Conservation (phyloP, 2,113 vertebrate genomes). For the Dromaius novaehollandiae region DNA sequence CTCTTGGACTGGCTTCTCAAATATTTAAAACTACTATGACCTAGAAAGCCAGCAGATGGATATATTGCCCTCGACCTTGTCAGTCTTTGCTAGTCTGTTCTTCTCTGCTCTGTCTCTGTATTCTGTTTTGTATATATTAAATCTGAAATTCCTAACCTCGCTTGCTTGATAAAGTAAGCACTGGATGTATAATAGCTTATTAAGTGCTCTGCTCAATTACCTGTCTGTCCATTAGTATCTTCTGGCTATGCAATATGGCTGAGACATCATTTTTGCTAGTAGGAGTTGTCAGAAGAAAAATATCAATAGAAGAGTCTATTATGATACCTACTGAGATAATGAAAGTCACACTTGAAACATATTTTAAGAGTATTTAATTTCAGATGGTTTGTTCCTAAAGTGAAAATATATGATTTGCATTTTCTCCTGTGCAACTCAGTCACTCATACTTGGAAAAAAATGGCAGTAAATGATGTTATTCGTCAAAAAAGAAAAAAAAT, state of each 20-base stretch:
- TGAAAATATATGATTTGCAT: background rate
- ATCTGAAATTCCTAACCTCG: background rate
- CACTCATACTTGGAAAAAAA: background rate
- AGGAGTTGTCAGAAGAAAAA: background rate
- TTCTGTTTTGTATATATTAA: background rate
- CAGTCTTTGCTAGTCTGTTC: background rate
- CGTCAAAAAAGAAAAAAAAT: background rate
- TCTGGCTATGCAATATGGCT: background rate
- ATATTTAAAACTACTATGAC: slow-evolving; percentile 52
- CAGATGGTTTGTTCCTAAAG: background rate
- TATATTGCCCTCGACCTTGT: background rate
- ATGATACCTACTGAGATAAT: background rate
- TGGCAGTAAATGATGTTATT: background rate
- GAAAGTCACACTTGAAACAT: background rate
- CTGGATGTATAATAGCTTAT: background rate
- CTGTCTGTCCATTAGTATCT: background rate
- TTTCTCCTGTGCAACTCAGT: background rate
- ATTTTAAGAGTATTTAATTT: background rate
- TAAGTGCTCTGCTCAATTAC: background rate
- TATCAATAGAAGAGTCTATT: background rate
- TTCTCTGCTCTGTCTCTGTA: slow-evolving; percentile 13
- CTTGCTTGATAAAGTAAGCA: background rate
- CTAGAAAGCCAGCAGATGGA: slow-evolving; percentile 1
- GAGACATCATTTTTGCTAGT: background rate
- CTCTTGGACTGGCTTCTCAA: slow-evolving; percentile 39